Conservation (phyloP, 1,140 invertebrate species). For the Diorhabda elongata region DNA sequence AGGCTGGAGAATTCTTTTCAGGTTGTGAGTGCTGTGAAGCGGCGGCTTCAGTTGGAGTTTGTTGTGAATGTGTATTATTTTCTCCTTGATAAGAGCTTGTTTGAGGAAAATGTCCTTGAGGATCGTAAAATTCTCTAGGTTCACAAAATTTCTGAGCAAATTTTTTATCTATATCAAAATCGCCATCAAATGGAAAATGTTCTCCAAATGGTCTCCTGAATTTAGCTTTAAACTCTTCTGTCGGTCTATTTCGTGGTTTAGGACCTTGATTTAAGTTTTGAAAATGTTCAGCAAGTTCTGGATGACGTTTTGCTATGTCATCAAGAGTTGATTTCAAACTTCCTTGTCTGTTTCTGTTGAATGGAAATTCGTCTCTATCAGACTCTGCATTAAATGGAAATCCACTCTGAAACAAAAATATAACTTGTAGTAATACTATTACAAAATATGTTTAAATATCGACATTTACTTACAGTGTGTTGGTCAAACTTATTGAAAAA, state of each 20-base stretch:
- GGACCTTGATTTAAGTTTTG: slow-evolving; percentile 47
- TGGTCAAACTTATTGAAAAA: too few species aligned
- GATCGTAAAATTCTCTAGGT: background rate
- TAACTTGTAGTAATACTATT: background rate
- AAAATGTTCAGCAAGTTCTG: slow-evolving; percentile 59
- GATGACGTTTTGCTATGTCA: slow-evolving; percentile 56
- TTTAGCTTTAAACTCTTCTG: slow-evolving; percentile 42
- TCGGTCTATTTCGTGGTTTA: slow-evolving; percentile 32
- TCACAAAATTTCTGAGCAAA: slow-evolving; percentile 5
- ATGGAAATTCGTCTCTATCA: slow-evolving; percentile 56
- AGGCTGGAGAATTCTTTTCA: slow-evolving; percentile 17
- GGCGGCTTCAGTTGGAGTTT: slow-evolving; percentile 1
- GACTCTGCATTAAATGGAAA: slow-evolving; percentile 62
- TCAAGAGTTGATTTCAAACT: slow-evolving; percentile 55
- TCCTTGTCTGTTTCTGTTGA: slow-evolving; percentile 54
- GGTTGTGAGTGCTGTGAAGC: slow-evolving; percentile 16
- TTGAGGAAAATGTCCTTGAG: background rate
- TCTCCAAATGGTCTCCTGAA: slow-evolving; percentile 42
- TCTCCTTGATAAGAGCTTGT: slow-evolving; percentile 1
- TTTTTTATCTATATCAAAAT: slow-evolving; percentile 47
- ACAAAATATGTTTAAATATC: too few species aligned
- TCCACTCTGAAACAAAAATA: slow-evolving; percentile 53
- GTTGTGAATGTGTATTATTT: background rate
- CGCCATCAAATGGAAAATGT: slow-evolving; percentile 45
- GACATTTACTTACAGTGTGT: too few species aligned